Evolutionary conservation across 2,888 invertebrate genomes (phyloP), one percentile per base, ranked within the genome.

Genomic region (Deilephila elpenor): DNA sequence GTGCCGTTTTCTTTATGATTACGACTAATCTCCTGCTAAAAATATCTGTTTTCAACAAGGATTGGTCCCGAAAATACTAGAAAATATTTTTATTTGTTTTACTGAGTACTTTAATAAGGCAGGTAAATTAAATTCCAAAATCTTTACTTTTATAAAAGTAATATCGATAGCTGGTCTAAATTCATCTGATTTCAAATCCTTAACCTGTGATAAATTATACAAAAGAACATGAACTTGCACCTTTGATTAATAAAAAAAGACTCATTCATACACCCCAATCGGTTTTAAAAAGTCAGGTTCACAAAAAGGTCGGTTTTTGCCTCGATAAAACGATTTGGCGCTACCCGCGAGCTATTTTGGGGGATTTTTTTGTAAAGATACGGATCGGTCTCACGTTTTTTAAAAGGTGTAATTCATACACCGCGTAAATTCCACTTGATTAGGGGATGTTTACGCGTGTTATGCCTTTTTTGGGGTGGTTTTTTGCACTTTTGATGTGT

Each of bases 301-400:
- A 79, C 89, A 92, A 93, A 92, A 93, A 92, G 84, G 70, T 44
- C 88, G 89, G 87, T 87, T 90, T 90, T 90, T 91, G 90, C 90
- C 77, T 72, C 56, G 80, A 80, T 88, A 88, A 88, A 89, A 84
- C 86, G 84, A 86, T 88, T 87, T 84, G 80, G 78, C 81, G 82
- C 81, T 82, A 64, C 64, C 59, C 72, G 81, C 78, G 79, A 78
- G 76, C 79, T 80, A 76, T 71, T 74, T 71, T 75, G 84, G 87
- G 90, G 89, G 84, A 80, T 85, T 91, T 90, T 92, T 92, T 90
- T 89, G 82, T 80, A 1, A 62, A 80, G 92, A 92, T 91, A 91
- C 80, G 76, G 87, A 92, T 92, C 92, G 87, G 88, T 93, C 92
- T 88, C 93, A 92, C 93, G 91, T 93, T 93, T 93, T 93, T 93